Conservation (phyloP, 53 echinoderm and acorn worm genomes). For the Henricia sp. region DNA sequence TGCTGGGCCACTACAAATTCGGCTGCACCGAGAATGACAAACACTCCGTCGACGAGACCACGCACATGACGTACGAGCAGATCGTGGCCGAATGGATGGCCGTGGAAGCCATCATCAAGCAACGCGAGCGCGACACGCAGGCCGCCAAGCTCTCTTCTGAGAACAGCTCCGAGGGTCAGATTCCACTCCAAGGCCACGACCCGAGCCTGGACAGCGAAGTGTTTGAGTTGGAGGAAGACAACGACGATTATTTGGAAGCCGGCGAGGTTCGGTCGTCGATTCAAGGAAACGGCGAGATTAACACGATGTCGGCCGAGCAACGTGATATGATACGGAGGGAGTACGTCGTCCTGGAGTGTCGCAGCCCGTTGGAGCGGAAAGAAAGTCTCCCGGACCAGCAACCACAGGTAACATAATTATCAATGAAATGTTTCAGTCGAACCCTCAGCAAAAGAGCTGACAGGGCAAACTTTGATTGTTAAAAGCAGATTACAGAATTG, state of each 20-base stretch:
- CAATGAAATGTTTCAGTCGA: too few species aligned
- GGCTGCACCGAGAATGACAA: conserved; percentile 84
- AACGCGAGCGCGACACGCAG: conserved; percentile 91
- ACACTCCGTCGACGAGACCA: conserved; percentile 70
- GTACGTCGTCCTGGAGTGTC: conserved; percentile 87
- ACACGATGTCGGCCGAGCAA: conserved; percentile 79
- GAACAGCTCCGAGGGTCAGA: conserved; percentile 88
- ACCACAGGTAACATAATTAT: too few species aligned
- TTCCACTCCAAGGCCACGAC: conserved; percentile 78
- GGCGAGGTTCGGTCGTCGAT: conserved; percentile 77
- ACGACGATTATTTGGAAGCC: conserved; percentile 88
- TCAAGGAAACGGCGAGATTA: conserved; percentile 63
- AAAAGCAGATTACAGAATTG: too few species aligned
- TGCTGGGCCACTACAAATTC: conserved; percentile 92
- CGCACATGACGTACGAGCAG: conserved; percentile 85
- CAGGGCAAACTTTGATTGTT: too few species aligned
- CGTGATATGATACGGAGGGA: conserved; percentile 86
- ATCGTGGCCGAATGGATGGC: conserved; percentile 99
- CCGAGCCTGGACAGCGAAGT: conserved; percentile 97
- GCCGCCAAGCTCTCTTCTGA: conserved; percentile 95
- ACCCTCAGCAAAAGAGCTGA: too few species aligned
- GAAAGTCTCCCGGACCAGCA: too few species aligned
- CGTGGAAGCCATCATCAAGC: conserved; percentile 95
- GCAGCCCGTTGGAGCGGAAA: conserved; percentile 80
- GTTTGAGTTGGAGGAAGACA: conserved; percentile 89